A percentile compares a stretch with the other conserved stretches of the same genome.
These are phyloP conservation scores for Sinocyclocheilus anshuiensis DNA, from an alignment of 2,113 vertebrate species.

Conservation along the genomic window DNA sequence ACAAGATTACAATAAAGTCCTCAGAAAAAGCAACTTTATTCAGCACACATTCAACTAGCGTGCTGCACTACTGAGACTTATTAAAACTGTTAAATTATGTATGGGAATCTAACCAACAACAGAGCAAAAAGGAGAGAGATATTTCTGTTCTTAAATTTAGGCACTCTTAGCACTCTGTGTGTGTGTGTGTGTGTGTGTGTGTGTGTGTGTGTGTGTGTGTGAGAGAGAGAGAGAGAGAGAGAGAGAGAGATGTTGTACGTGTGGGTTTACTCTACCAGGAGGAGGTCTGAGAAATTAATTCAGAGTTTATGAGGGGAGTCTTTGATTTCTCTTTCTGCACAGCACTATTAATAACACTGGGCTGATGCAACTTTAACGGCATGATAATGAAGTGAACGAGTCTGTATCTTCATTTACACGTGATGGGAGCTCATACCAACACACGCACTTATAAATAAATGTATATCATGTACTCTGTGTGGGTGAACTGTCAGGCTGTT, in stretches of 20 bases:
- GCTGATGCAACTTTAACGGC: slow-evolving; percentile 66
- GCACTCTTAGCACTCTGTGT: neutral
- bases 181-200: neutral
- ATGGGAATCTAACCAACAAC: slow-evolving; percentile 17
- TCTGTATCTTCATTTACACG: slow-evolving; percentile 44
- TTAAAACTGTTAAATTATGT: neutral
- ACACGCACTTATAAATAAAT: neutral
- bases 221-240: too few species aligned
- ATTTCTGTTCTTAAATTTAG: neutral
- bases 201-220: neutral
- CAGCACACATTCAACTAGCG: slow-evolving; percentile 12
- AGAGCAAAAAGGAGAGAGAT: neutral
- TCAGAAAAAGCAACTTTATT: neutral
- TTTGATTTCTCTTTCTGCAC: slow-evolving; percentile 69
- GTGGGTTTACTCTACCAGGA: slow-evolving; percentile 34
- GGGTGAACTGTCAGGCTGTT: neutral
- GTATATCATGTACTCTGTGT: neutral
- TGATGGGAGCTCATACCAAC: slow-evolving; percentile 11
- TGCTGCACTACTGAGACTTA: neutral
- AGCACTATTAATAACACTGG: slow-evolving; percentile 67
- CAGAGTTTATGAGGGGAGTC: slow-evolving; percentile 64
- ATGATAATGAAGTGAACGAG: slow-evolving; percentile 57
- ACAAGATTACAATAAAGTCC: neutral
- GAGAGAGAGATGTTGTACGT: neutral
- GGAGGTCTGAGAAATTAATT: slow-evolving; percentile 74